A percentile compares a stretch with the other conserved stretches of the same genome.
Evolutionary conservation across 2,888 invertebrate species (phyloP).

Genomic region (Brachycybe producta): DNA sequence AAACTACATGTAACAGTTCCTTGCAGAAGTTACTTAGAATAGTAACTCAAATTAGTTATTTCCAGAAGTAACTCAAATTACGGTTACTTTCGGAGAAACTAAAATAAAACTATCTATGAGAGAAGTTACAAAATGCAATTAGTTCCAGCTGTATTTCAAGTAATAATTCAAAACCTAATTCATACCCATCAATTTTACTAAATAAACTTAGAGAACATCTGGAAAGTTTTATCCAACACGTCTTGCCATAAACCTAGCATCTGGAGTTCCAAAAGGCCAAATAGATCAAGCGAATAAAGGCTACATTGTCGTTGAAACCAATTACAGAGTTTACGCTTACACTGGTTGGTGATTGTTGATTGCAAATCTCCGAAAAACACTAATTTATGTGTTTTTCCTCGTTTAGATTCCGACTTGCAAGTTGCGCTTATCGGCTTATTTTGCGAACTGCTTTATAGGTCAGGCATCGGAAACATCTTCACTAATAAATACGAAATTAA

Average conservation of each 20-base stretch:
- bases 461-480: slow-evolving; percentile 19
- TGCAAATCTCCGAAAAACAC: neutral
- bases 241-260: slow-evolving; percentile 71
- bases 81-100: too few relatives aligned
- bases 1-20: too few relatives aligned
- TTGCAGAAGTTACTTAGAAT: too few relatives aligned
- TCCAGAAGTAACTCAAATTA: too few relatives aligned
- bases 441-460: slow-evolving; percentile 81
- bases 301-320: slow-evolving; percentile 91
- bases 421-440: slow-evolving; percentile 85
- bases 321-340: slow-evolving; percentile 90
- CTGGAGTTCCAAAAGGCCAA: slow-evolving; percentile 39
- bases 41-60: too few relatives aligned
- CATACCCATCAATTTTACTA: too few relatives aligned
- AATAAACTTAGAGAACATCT: slow-evolving; percentile 53
- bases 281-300: slow-evolving; percentile 39
- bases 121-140: too few relatives aligned
- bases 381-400: slow-evolving; percentile 5
- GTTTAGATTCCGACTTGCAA: slow-evolving; percentile 52
- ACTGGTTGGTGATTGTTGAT: slow-evolving; percentile 40
- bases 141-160: too few relatives aligned
- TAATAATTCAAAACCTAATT: too few relatives aligned
- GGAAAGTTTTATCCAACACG: slow-evolving; percentile 91
- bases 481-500: too few relatives aligned
- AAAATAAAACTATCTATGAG: too few relatives aligned